These are phyloP conservation scores for Lithophane leautieri DNA, from an alignment of 2,888 invertebrate species.

Conservation along the genomic window DNA sequence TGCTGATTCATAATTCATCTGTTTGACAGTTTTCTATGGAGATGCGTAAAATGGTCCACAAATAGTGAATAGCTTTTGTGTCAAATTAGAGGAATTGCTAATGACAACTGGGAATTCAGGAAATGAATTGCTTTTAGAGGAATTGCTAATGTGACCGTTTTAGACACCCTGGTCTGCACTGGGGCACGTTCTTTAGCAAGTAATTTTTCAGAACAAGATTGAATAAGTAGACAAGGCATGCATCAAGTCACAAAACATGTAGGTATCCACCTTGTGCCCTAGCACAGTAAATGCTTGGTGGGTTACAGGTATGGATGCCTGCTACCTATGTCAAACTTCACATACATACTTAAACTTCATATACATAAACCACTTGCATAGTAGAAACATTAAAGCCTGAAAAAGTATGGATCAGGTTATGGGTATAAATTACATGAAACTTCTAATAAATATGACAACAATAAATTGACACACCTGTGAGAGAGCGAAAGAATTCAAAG, in stretches of 20 bases:
- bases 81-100: no score
- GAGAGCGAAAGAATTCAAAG: slow-evolving; percentile 25
- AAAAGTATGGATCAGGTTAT: neutral
- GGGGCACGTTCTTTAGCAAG: neutral
- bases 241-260: neutral
- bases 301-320: neutral
- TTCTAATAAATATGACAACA: slow-evolving; percentile 39
- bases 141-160: no score
- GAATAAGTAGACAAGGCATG: neutral
- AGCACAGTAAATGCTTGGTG: neutral
- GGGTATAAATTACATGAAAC: neutral
- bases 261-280: neutral
- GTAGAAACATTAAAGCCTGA: neutral
- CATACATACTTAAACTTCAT: no score
- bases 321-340: neutral
- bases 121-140: no score
- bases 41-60: no score
- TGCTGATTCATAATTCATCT: no score
- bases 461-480: slow-evolving; percentile 42
- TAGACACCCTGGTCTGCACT: neutral
- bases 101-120: no score
- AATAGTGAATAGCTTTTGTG: no score
- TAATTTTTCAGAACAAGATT: neutral
- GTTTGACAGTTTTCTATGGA: no score
- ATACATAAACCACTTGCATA: neutral